phyloP scores from a whole-genome alignment of 2,888 invertebrate species.

The Metellina segmentata region DNA sequence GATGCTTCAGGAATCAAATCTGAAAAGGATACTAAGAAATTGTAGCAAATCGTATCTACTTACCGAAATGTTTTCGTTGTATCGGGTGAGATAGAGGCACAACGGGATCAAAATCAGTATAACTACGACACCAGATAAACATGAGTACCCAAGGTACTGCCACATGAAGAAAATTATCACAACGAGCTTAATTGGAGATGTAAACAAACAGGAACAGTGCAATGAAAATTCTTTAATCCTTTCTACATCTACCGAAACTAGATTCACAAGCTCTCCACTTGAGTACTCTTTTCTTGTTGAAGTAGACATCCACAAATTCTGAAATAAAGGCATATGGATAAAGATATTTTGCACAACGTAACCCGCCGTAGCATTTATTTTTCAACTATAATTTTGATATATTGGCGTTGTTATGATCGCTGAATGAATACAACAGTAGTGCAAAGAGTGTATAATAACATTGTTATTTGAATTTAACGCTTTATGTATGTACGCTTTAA shows the following conservation, averaged over 20 bases:
- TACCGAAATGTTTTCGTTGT: slow-evolving; percentile 24
- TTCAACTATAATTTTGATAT: background rate
- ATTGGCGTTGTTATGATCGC: too few relatives aligned
- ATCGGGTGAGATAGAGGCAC: background rate
- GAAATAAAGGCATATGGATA: background rate
- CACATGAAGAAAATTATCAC: slow-evolving; percentile 50
- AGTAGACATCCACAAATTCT: slow-evolving; percentile 42
- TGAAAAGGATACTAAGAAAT: too few relatives aligned
- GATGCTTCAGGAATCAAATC: background rate
- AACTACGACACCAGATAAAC: slow-evolving; percentile 56
- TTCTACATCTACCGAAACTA: slow-evolving; percentile 64
- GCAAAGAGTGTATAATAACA: too few relatives aligned
- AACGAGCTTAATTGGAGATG: slow-evolving; percentile 49
- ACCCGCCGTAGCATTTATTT: background rate
- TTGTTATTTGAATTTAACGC: too few relatives aligned
- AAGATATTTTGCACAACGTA: too few relatives aligned
- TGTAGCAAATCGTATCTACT: background rate
- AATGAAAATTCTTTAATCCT: slow-evolving; percentile 41
- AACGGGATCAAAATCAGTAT: slow-evolving; percentile 49
- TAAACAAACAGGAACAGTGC: slow-evolving; percentile 33
- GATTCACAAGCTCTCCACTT: slow-evolving; percentile 58
- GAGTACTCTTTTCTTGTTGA: slow-evolving; percentile 47
- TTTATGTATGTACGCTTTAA: too few relatives aligned
- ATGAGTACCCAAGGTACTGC: slow-evolving; percentile 57
- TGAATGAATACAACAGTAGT: too few relatives aligned